Evolutionary conservation across 2,113 vertebrate species (phyloP), one percentile per base, ranked within the genome.

Genomic region (Percopsis transmontana): DNA sequence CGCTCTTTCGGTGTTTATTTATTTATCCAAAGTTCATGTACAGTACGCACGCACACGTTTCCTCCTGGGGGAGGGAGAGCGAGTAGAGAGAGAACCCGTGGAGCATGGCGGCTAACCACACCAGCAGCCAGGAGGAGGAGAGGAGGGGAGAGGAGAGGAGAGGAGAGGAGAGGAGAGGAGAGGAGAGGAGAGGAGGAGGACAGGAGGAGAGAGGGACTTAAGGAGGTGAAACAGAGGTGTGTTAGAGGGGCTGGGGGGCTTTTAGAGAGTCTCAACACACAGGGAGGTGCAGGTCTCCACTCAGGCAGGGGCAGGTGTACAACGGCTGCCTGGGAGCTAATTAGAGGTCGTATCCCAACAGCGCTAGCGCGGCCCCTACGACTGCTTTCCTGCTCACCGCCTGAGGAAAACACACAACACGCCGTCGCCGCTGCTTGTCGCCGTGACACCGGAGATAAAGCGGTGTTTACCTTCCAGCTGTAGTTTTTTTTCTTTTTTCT

Each of bases 1-100:
- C 94, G 93, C 94, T 93, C 93, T 94, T 93, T 91, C 85, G 33
- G 80, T 94, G 93, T 93, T 95, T 95, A 94, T 94, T 96, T 97
- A 95, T 96, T 95, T 94, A 93, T 95, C 92, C 93, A 92, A 94
- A 94, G 93, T 95, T 95, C 91, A 94, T 90, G 89, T 93, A 93
- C 88, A 92, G 92, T 93, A 93, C 93, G 89, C 92, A 92, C 90
- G 89, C 93, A 92, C 91, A 92, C 88, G 93, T 94, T 93, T 91
- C 84, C 93, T 95, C 94, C 88, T 72, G 92, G 91, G 89, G 70
- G 77, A 83, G 80, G 85, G 85, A 85, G 90, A 91, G 91, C 89
- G 88, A 89, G 91, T n/a, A 69, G 72, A 84, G 87, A 72, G 76
- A 72, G 80, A 92, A 83, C 91, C 92, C 83, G 81, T 81, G 84